Conservation (phyloP, 2,797 vertebrate species). For the Parauchenoglanis punctatus region DNA sequence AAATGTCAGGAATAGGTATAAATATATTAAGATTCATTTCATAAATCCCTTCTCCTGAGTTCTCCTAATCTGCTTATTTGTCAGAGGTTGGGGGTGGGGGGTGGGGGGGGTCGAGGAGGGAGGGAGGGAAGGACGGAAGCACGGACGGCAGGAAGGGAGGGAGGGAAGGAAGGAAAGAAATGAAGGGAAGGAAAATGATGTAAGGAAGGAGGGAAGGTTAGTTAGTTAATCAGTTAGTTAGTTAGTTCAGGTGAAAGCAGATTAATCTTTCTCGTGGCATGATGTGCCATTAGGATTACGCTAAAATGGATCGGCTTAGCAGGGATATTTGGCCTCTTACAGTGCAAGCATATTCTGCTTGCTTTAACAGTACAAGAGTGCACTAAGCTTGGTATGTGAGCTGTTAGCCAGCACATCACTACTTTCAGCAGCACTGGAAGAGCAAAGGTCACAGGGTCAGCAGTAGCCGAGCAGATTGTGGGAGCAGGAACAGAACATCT, state of each 20-base stretch:
- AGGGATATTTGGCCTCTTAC: constrained; percentile 1
- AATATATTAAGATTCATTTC: constrained; percentile 36
- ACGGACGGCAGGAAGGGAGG: background rate
- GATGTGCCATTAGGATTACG: constrained; percentile 71
- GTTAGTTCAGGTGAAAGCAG: background rate
- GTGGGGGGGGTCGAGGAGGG: background rate
- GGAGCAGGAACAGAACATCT: constrained; percentile 28
- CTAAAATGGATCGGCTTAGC: constrained; percentile 69
- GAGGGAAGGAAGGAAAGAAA: background rate
- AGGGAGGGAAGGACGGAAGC: background rate
- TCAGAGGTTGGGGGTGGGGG: constrained; percentile 18
- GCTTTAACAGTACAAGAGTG: constrained; percentile 1
- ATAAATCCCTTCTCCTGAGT: constrained; percentile 26
- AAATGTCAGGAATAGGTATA: constrained; percentile 28
- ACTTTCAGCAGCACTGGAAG: constrained; percentile 22
- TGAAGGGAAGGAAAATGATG: background rate
- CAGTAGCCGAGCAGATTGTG: constrained; percentile 16
- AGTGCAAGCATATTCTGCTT: background rate
- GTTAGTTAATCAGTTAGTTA: too few species aligned
- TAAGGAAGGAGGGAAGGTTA: too few species aligned
- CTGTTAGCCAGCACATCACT: constrained; percentile 21
- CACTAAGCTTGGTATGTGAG: background rate
- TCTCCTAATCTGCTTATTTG: constrained; percentile 26
- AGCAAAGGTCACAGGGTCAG: constrained; percentile 23
- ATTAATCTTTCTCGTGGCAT: constrained; percentile 43